Evolutionary conservation across 2,113 vertebrate genomes (phyloP).

Genomic region (Pedionomus torquatus): DNA sequence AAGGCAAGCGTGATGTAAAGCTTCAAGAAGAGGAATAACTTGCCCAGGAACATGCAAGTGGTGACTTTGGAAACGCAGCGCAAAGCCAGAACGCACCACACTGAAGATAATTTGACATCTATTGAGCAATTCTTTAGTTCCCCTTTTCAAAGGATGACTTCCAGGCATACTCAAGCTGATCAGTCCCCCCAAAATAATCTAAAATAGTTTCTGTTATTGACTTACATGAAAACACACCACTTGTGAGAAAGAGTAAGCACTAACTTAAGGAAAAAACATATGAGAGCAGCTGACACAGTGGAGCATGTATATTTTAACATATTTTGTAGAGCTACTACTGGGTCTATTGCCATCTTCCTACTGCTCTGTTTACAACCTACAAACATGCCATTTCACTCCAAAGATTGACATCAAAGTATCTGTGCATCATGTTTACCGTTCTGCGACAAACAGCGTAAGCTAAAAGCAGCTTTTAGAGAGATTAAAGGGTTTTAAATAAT

Average conservation of each 20-base stretch:
- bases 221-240: fast-evolving
- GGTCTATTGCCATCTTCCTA: not conserved
- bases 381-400: not conserved
- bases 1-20: not conserved
- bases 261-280: not conserved
- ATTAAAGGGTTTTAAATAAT: not conserved
- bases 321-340: not conserved
- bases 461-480: not conserved
- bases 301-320: not conserved
- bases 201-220: not conserved
- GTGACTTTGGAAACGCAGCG: not conserved
- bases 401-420: not conserved
- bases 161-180: not conserved
- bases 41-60: not conserved
- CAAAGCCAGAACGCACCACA: not conserved
- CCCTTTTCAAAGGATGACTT: not conserved
- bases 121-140: not conserved
- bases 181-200: not conserved
- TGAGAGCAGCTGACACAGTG: not conserved
- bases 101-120: not conserved
- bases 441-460: not conserved
- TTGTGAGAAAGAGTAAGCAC: not conserved
- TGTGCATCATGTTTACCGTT: not conserved
- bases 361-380: not conserved
- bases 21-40: not conserved